phyloP scores from a whole-genome alignment of 2,888 invertebrate species.

The Tipula lateralis region DNA sequence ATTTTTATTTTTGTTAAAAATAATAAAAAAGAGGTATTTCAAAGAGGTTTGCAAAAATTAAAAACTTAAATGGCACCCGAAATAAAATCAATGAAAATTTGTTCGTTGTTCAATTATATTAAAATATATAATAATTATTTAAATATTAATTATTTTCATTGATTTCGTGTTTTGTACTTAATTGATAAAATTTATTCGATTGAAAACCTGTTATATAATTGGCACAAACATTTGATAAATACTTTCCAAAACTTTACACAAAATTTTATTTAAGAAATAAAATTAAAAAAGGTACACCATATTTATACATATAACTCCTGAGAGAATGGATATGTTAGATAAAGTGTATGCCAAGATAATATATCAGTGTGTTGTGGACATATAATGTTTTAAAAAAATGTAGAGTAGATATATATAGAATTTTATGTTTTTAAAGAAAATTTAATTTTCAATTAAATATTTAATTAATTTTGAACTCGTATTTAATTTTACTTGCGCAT shows the following conservation, averaged over 20 bases:
- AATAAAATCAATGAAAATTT: neutral
- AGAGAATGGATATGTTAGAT: neutral
- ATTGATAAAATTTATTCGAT: neutral
- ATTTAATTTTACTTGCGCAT: conserved; percentile 38
- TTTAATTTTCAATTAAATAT: neutral
- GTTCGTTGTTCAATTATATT: neutral
- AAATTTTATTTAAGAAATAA: neutral
- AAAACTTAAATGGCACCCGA: neutral
- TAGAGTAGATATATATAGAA: neutral
- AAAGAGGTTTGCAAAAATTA: neutral
- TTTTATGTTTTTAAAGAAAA: conserved; percentile 25
- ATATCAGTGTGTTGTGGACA: neutral
- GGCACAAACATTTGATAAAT: neutral
- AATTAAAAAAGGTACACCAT: neutral
- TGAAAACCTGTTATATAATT: neutral
- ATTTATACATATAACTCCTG: neutral
- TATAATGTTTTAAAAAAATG: neutral
- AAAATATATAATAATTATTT: neutral
- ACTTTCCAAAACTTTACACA: neutral
- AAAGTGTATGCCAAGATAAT: neutral
- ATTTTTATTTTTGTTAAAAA: neutral
- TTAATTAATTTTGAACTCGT: neutral
- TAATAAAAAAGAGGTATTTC: no score
- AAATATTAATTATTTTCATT: neutral
- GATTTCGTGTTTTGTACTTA: neutral